Conservation (phyloP, 1,140 invertebrate species). For the Orius laevigatus region DNA sequence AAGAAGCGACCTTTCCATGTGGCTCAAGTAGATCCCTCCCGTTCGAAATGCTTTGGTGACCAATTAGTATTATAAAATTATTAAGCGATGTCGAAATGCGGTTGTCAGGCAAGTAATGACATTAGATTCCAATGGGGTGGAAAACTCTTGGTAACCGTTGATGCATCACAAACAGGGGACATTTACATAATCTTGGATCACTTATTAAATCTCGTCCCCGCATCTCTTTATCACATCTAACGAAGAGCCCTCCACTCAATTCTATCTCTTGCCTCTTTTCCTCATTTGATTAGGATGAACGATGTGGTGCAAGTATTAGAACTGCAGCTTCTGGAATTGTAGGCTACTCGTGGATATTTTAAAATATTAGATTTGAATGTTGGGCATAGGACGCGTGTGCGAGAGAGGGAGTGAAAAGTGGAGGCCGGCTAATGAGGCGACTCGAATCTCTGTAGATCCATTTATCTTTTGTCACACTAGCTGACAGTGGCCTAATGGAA, state of each 20-base stretch:
- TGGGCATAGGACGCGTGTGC: not conserved
- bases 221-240: not conserved
- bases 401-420: not conserved
- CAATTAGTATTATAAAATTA: too few relatives aligned
- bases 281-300: too few relatives aligned
- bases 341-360: too few relatives aligned
- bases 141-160: constrained; percentile 18
- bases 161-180: constrained; percentile 6
- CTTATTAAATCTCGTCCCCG: not conserved
- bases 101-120: constrained; percentile 19
- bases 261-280: not conserved
- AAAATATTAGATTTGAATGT: too few relatives aligned
- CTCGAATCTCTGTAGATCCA: constrained; percentile 10
- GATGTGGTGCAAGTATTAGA: too few relatives aligned
- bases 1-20: too few relatives aligned
- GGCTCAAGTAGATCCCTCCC: too few relatives aligned
- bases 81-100: too few relatives aligned
- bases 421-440: constrained; percentile 4
- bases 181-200: constrained; percentile 16
- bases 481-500: constrained; percentile 8
- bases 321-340: too few relatives aligned
- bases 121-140: constrained; percentile 24
- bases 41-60: too few relatives aligned
- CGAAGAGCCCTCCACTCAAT: too few relatives aligned
- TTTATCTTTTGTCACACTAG: constrained; percentile 7